Evolutionary conservation across 1,140 invertebrate genomes (phyloP).

Genomic region (Hydropsyche tenuis): DNA sequence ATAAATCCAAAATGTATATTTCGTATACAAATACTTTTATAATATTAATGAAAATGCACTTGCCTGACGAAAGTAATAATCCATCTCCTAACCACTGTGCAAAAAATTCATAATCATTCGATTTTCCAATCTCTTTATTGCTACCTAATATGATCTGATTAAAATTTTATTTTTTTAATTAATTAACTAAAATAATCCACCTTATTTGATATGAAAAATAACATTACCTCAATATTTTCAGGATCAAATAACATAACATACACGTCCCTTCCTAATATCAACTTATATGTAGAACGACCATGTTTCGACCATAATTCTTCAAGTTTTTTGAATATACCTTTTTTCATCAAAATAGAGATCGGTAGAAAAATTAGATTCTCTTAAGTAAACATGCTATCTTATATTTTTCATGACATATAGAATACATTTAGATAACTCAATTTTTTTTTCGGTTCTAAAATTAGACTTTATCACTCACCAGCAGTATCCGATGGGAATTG

Average conservation of each 20-base stretch:
- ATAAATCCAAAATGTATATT: neutral
- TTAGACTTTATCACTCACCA: neutral
- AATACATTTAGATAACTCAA: too few relatives aligned
- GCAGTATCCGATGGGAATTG: neutral
- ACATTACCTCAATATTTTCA: slow-evolving; percentile 12
- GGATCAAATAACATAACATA: slow-evolving; percentile 12
- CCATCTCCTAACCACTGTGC: slow-evolving; percentile 46
- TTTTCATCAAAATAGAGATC: too few relatives aligned
- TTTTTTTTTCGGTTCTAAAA: too few relatives aligned
- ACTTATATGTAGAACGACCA: slow-evolving; percentile 47
- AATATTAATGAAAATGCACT: neutral
- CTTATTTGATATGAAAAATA: neutral
- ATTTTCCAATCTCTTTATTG: slow-evolving; percentile 46
- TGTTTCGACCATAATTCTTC: neutral
- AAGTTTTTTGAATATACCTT: neutral
- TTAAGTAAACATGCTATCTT: neutral
- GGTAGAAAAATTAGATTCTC: too few relatives aligned
- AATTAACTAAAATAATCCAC: too few relatives aligned
- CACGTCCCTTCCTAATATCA: neutral
- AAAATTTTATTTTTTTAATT: too few relatives aligned
- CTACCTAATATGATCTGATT: slow-evolving; percentile 29
- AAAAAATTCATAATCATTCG: slow-evolving; percentile 51
- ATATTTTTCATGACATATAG: too few relatives aligned
- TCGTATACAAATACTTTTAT: neutral
- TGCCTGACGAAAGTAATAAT: slow-evolving; percentile 41